Evolutionary conservation across 2,888 invertebrate species (phyloP), one percentile per base, ranked within the genome.

Genomic region (Loripinus fragilis): DNA sequence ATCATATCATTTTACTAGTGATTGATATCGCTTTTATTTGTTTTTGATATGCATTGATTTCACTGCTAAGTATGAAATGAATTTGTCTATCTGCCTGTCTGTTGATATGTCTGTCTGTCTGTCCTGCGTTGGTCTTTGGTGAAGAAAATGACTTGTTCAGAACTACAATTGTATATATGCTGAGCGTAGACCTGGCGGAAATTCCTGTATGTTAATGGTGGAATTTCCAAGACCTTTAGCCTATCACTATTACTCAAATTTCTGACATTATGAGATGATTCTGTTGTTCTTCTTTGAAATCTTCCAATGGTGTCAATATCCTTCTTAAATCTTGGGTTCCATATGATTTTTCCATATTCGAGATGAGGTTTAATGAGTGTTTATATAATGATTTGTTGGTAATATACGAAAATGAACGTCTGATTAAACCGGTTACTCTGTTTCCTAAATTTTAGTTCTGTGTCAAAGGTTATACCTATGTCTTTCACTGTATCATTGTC

Each of bases 361-460:
- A 76, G 20, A 23, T 71, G 50, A 45, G 65, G 76, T 28, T 71
- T 8, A n/a, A 71, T 71, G n/a, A 76, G 7, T 15, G 71, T 65
- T 65, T 76, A 28, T 52, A 0, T 33, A 71, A 71, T 3, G 76
- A 65, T 71, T 71, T 76, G 15, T 17, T 25, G 35, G 71, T 65
- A 38, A 76, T 33, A 66, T 71, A 65, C n/a, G 71, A 65, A n/a
- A 76, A 76, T 3, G 71, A 38, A 30, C 71, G 0, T 41, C 71
- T 50, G 0, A 76, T 28, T 23, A 66, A 35, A 25, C 71, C 71
- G 7, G 76, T 66, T 25, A 76, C 38, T 48, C 48, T 60, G 25
- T 75, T 75, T 45, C 35, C 71, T 71, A 23, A 76, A 76, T 30
- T 76, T 76, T 23, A 76, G 20, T 17, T 76, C 41, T 50, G 33